Percentiles rank a stretch among this genome's conserved stretches.
Conservation (phyloP, 2,797 vertebrate genomes). For the Cyprinella venusta region DNA sequence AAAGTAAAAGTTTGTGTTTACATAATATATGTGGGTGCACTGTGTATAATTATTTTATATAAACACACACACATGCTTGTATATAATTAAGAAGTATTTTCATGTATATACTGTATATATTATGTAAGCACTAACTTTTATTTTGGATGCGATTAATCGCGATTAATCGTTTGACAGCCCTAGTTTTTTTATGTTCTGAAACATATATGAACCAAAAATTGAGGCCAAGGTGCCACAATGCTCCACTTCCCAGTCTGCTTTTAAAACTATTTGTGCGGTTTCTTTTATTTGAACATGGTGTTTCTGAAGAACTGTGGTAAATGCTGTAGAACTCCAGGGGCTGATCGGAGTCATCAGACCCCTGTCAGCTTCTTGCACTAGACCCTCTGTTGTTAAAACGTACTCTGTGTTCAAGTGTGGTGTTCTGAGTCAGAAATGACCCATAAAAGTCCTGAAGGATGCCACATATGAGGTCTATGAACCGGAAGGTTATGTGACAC, state of each 20-base stretch:
- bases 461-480: slow-evolving; percentile 47
- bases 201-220: background rate
- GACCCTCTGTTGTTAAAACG: slow-evolving; percentile 52
- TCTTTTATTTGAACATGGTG: slow-evolving; percentile 2
- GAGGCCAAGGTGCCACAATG: background rate
- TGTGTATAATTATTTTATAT: too few relatives aligned
- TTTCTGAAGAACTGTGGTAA: slow-evolving; percentile 49
- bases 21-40: too few relatives aligned
- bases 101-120: too few relatives aligned
- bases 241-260: slow-evolving; percentile 6
- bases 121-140: too few relatives aligned
- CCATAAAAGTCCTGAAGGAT: slow-evolving; percentile 38
- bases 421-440: slow-evolving; percentile 25
- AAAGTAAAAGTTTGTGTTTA: too few relatives aligned
- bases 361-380: slow-evolving; percentile 36
- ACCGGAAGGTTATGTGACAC: slow-evolving; percentile 5
- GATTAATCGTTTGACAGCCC: too few relatives aligned
- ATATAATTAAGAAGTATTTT: too few relatives aligned
- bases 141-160: too few relatives aligned
- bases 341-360: slow-evolving; percentile 46
- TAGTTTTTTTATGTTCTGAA: background rate
- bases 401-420: slow-evolving; percentile 2
- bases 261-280: background rate
- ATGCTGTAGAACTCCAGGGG: slow-evolving; percentile 45
- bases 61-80: too few relatives aligned